These are phyloP conservation scores for Chlorocebus sabaeus DNA, from an alignment of 2,113 vertebrate genomes.

Conservation along the genomic window DNA sequence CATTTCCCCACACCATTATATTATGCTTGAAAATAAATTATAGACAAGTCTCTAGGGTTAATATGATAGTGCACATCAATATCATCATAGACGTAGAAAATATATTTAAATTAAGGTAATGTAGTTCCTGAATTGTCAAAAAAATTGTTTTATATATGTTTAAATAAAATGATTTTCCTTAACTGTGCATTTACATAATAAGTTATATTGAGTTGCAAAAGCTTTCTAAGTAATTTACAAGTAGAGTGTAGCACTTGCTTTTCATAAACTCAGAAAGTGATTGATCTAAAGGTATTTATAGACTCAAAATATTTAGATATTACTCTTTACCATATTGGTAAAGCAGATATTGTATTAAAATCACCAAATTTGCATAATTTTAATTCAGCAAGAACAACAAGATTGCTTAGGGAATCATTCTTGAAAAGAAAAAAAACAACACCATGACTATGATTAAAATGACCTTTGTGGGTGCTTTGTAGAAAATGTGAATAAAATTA, in stretches of 20 bases:
- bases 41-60: neutral
- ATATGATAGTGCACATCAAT: neutral
- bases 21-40: slow-evolving; percentile 7
- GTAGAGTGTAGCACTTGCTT: neutral
- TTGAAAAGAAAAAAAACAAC: neutral
- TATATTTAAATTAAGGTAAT: neutral
- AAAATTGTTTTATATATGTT: neutral
- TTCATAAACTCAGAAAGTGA: neutral
- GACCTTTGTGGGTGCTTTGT: neutral
- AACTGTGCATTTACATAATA: neutral
- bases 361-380: neutral
- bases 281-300: neutral
- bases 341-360: neutral
- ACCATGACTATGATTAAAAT: neutral
- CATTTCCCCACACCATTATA: neutral
- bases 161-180: neutral
- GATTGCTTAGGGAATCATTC: neutral
- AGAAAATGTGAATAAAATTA: neutral
- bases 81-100: neutral
- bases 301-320: neutral
- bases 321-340: neutral
- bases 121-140: neutral
- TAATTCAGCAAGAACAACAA: neutral
- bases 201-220: neutral
- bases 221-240: neutral